Evolutionary conservation across 2,797 vertebrate species (phyloP).

Genomic region (Mionectes olivaceus): DNA sequence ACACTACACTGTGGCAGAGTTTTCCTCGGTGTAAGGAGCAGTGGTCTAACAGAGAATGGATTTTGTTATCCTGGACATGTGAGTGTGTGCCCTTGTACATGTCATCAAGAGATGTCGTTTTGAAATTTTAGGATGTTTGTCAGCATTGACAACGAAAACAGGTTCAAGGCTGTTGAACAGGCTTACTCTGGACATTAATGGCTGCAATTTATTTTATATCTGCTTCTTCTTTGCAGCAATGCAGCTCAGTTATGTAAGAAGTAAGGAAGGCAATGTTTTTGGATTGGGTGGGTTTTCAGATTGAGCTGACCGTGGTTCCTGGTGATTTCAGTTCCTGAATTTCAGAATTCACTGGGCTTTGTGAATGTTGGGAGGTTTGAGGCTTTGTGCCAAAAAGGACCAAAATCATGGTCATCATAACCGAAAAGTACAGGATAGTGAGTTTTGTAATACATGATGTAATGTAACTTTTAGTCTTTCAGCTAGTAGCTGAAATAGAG

Average conservation of each 20-base stretch:
- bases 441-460: neutral
- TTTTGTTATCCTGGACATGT: neutral
- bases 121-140: neutral
- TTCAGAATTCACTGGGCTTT: neutral
- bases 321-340: neutral
- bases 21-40: neutral
- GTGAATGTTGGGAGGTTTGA: neutral
- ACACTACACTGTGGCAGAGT: rapidly evolving
- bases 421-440: neutral
- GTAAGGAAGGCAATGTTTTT: neutral
- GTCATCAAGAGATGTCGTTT: neutral
- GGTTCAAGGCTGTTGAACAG: neutral
- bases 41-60: neutral
- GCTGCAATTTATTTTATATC: neutral
- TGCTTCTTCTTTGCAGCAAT: neutral
- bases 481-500: neutral
- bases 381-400: neutral
- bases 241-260: neutral
- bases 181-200: neutral
- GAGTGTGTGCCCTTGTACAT: neutral
- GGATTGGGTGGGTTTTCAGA: neutral
- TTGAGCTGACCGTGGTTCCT: neutral
- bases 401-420: neutral
- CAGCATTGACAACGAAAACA: neutral
- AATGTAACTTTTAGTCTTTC: neutral